Percentiles rank a stretch among this genome's conserved stretches.
phyloP scores from a whole-genome alignment of 2,797 vertebrate species.

The Benthosema pterotum region DNA sequence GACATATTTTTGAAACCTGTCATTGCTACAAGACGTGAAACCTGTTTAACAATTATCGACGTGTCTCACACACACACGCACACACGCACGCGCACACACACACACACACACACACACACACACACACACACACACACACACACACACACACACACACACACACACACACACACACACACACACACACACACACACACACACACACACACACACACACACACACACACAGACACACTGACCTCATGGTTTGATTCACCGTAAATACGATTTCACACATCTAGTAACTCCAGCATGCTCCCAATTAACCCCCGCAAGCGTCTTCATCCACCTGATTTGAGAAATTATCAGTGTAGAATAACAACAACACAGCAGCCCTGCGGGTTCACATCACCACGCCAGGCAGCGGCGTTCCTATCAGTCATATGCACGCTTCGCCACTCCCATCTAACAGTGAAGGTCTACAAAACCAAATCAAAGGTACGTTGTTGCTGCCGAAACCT shows the following conservation, averaged over 20 bases:
- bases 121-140: constrained; percentile 17
- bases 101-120: constrained; percentile 23
- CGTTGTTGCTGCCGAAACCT: too few relatives aligned
- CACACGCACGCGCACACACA: constrained; percentile 24
- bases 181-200: constrained; percentile 25
- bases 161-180: constrained; percentile 4
- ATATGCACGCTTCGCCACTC: constrained; percentile 30
- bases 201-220: constrained; percentile 22
- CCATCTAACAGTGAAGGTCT: constrained; percentile 2
- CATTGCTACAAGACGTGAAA: constrained; percentile 34
- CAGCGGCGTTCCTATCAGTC: constrained; percentile 45
- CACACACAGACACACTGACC: constrained; percentile 50
- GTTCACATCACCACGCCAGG: constrained; percentile 27
- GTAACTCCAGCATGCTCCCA: constrained; percentile 73
- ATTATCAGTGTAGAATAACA: constrained; percentile 70
- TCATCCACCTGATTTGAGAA: constrained; percentile 80
- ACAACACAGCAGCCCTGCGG: constrained; percentile 55
- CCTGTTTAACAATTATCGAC: constrained; percentile 66
- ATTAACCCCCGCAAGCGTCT: constrained; percentile 80
- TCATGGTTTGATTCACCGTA: constrained; percentile 65
- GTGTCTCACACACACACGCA: constrained; percentile 41
- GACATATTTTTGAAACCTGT: constrained; percentile 33
- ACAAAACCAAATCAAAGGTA: too few relatives aligned
- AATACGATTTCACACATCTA: constrained; percentile 77
- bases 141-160: constrained; percentile 37